phyloP scores from a whole-genome alignment of 2,888 invertebrate genomes.

The Tenthredo livida region DNA sequence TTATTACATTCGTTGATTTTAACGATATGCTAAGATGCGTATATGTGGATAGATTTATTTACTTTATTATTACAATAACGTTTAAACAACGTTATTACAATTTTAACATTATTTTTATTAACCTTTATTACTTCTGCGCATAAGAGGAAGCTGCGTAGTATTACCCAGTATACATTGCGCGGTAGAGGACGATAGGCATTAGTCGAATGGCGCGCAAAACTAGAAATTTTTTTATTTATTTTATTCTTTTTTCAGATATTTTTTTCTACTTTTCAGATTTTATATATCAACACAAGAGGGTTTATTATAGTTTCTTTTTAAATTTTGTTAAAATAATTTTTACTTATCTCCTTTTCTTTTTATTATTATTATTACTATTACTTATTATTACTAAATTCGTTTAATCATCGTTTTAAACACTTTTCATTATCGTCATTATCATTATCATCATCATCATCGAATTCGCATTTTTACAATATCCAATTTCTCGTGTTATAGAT shows the following conservation, averaged over 20 bases:
- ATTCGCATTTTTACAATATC: background rate
- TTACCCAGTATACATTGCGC: conserved; percentile 59
- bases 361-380: too few species aligned
- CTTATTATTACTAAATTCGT: too few species aligned
- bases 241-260: too few species aligned
- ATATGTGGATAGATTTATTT: background rate
- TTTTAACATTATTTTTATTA: conserved; percentile 13
- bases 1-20: background rate
- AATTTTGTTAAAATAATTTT: too few species aligned
- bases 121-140: conserved; percentile 61
- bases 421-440: background rate
- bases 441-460: too few species aligned
- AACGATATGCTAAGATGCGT: background rate
- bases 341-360: too few species aligned
- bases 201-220: conserved; percentile 58
- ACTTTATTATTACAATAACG: background rate
- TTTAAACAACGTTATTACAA: background rate
- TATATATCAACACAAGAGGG: too few species aligned
- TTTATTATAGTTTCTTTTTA: too few species aligned
- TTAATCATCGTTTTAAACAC: background rate
- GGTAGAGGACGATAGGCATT: conserved; percentile 47
- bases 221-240: too few species aligned
- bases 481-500: background rate
- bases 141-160: conserved; percentile 67
- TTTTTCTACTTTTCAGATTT: too few species aligned